These are phyloP conservation scores for Seira ritae DNA, from an alignment of 2,888 invertebrate species.

Conservation along the genomic window DNA sequence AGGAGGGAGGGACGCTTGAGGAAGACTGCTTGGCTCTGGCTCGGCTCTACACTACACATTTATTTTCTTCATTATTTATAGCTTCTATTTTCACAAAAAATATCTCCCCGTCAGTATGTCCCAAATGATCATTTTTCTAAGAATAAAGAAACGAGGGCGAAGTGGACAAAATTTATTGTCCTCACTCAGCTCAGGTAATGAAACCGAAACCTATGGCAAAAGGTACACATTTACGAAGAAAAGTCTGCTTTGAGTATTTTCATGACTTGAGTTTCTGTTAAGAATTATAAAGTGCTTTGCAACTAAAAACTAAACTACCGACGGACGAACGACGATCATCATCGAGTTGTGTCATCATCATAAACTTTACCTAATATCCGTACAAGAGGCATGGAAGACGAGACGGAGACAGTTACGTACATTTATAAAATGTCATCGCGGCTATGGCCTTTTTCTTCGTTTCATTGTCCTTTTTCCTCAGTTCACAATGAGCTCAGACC, in stretches of 20 bases:
- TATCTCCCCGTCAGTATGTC: constrained; percentile 25
- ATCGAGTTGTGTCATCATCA: too few relatives aligned
- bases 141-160: constrained; percentile 60
- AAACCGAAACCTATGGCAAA: constrained; percentile 38
- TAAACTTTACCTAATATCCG: constrained; percentile 3
- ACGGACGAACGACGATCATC: neutral
- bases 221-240: constrained; percentile 39
- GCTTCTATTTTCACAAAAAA: constrained; percentile 28
- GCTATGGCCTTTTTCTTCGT: constrained; percentile 43
- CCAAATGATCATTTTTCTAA: constrained; percentile 62
- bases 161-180: constrained; percentile 62
- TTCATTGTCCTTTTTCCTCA: constrained; percentile 48
- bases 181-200: constrained; percentile 17
- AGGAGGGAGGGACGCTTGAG: constrained; percentile 13
- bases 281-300: constrained; percentile 62
- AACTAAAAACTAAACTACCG: neutral
- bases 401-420: constrained; percentile 52
- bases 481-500: constrained; percentile 36
- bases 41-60: too few relatives aligned
- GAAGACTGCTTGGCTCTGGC: constrained; percentile 70
- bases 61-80: constrained; percentile 44
- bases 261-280: constrained; percentile 57
- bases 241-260: constrained; percentile 41
- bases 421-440: constrained; percentile 61
- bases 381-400: neutral